Conservation (phyloP, 2,888 invertebrate species). For the Agrotis segetum region DNA sequence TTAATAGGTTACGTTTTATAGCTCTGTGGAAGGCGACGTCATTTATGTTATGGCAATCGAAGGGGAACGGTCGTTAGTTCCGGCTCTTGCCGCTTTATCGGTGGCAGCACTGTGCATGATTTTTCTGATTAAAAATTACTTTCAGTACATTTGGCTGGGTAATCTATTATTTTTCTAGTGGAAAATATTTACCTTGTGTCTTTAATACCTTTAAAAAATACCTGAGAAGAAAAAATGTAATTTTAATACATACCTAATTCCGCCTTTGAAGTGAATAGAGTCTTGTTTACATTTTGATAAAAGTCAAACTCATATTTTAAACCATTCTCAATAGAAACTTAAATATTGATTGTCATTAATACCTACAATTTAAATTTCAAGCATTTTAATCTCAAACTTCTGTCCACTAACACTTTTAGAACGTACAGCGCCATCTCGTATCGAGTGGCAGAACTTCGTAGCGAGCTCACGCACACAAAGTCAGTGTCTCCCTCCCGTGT, state of each 20-base stretch:
- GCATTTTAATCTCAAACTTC: background rate
- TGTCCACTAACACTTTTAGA: background rate
- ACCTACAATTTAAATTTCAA: background rate
- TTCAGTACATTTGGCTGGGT: constrained; percentile 24
- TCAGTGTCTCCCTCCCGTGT: constrained; percentile 57
- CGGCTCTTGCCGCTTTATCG: constrained; percentile 68
- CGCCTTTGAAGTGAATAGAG: too few relatives aligned
- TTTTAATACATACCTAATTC: background rate
- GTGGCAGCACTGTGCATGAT: constrained; percentile 76
- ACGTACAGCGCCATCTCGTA: constrained; percentile 83
- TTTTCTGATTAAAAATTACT: constrained; percentile 32
- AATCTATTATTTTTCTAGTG: constrained; percentile 8
- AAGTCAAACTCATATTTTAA: background rate
- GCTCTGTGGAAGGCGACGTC: constrained; percentile 67
- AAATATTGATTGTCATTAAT: background rate
- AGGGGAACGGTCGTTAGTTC: constrained; percentile 76
- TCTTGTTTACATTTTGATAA: background rate
- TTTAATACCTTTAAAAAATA: background rate
- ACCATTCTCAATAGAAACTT: too few relatives aligned
- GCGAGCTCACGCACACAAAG: constrained; percentile 57
- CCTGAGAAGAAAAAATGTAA: background rate
- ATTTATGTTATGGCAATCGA: constrained; percentile 67
- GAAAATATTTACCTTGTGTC: background rate
- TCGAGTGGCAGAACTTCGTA: constrained; percentile 81
- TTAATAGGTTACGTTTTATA: constrained; percentile 77